phyloP scores from a whole-genome alignment of 2,888 invertebrate species.

The Ophion costatus region DNA sequence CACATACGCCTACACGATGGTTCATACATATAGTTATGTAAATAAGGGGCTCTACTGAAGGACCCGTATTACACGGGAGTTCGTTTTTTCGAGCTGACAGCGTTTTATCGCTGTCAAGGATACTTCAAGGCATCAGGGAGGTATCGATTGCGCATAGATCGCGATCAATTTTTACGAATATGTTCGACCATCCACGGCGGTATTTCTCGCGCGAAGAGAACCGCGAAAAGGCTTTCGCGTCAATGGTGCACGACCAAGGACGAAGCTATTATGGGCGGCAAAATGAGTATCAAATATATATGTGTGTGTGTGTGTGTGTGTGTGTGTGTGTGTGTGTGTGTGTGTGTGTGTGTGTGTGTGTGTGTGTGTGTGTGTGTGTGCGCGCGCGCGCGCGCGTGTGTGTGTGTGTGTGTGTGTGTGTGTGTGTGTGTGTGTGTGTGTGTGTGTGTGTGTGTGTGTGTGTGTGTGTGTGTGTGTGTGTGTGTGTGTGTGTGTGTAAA shows the following conservation, averaged over 20 bases:
- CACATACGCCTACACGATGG: constrained; percentile 77
- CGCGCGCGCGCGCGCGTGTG: not conserved
- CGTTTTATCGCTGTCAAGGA: constrained; percentile 62
- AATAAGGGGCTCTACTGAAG: constrained; percentile 42
- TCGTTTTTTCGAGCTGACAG: constrained; percentile 37
- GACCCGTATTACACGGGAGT: constrained; percentile 40
- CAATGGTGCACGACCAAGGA: constrained; percentile 72
- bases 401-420: not conserved
- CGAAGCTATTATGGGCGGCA: constrained; percentile 73
- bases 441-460: not conserved
- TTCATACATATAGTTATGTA: constrained; percentile 3
- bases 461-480: not conserved
- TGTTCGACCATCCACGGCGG: constrained; percentile 66
- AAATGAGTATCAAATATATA: constrained; percentile 17
- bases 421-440: not conserved
- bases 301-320: not conserved
- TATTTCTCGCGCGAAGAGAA: constrained; percentile 26
- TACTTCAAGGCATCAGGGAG: constrained; percentile 17
- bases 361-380: not conserved
- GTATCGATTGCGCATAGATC: constrained; percentile 50
- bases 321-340: not conserved
- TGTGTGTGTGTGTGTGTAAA: not conserved
- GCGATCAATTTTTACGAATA: constrained; percentile 53
- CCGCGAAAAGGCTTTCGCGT: constrained; percentile 53
- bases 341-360: not conserved